Base-by-base conservation (phyloP, 30 jellyfish, hydroid and myxozoan species). In the Aurelia coerulea region DNA sequence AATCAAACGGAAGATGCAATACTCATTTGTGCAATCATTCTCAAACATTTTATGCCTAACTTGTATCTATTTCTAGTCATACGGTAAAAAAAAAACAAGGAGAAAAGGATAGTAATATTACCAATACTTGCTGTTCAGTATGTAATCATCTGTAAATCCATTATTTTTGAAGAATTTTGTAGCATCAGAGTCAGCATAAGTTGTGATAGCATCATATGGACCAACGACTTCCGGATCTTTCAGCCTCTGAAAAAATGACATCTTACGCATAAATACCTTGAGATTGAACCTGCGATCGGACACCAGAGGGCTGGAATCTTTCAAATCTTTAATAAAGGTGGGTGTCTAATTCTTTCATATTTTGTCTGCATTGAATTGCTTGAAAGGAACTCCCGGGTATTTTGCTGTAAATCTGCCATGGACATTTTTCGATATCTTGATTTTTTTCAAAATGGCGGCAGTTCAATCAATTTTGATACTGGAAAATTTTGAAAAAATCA, bases 131-230 rank as follows among this genome's bases (percentile, higher is more conserved):
- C 82, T 65, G 64, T 79, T 78, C 39, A 85, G 89, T 39, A 85
- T 54, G 80, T 46, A 37, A 52, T 85, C 95, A 75, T 85, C 95
- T n/a, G 89, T 62, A 69, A 85, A 85, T 3, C 67, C 90, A 46
- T 65, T 52, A 7, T 23, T 85, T 62, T 69, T 56, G 76, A 85
- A 85, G 95, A 85, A 85, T 5, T 16, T 34, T 18, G 62, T 76
- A 17, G 95, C 95, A 19, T 65, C 58, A 16, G 74, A 72, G 41
- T 85, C 95, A 17, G 95, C 95, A 78, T 74, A 85, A 17, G 95
- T 85, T 16, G 69, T 49, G 2, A 85, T 18, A 29, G 74, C 95
- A 68, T 76, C 88, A 19, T 65, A 74, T 0, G 79, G 60, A 32
- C 89, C 95, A 54, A 69, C 71, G 42, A 77, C 23, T 11, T 39